Evolutionary conservation across 2,888 invertebrate genomes (phyloP), one percentile per base, ranked within the genome.

Genomic region (Platycheirus rosarum): DNA sequence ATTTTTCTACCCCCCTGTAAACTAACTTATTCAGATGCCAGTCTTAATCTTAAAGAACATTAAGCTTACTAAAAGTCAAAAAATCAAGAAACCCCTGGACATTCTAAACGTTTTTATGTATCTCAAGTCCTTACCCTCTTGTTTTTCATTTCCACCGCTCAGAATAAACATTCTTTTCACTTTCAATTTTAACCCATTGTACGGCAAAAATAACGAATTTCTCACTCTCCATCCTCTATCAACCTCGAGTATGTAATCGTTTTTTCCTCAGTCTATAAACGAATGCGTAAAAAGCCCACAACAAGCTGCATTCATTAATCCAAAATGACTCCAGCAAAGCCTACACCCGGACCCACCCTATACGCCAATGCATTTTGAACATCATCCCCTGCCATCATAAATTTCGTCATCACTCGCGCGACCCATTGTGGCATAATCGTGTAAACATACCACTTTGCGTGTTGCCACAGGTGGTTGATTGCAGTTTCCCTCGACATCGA

Each of bases 391-490:
- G 32, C 77, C 77, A 63, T 57, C 71, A 77, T 57, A 63, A 71
- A 77, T 55, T 73, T 73, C 57, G 71, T 32, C 57, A 55, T 57
- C 68, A 63, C 49, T 57, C 60, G 57, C 63, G 62, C 82, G 71
- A 82, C 69, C 65, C 74, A 65, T 70, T 84, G 84, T 82, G 71
- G 82, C 71, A 84, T 84, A 84, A 84, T 78, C 74, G 84, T 84
- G 84, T 84, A 84, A 84, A 78, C 84, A 84, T 57, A 78, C 78
- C 78, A 84, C 84, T 84, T 78, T 78, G 74, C 78, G 84, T 78
- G 84, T 60, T 70, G 68, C 84, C 78, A 78, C 84, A 78, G 78
- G 78, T 78, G 76, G 84, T 73, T 63, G 55, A 57, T 42, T 73
- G 82, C 82, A 82, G 62, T 82, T 77, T 68, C 55, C 75, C 53